Conservation (phyloP, 2,888 invertebrate species). For the Chydorus sphaericus region DNA sequence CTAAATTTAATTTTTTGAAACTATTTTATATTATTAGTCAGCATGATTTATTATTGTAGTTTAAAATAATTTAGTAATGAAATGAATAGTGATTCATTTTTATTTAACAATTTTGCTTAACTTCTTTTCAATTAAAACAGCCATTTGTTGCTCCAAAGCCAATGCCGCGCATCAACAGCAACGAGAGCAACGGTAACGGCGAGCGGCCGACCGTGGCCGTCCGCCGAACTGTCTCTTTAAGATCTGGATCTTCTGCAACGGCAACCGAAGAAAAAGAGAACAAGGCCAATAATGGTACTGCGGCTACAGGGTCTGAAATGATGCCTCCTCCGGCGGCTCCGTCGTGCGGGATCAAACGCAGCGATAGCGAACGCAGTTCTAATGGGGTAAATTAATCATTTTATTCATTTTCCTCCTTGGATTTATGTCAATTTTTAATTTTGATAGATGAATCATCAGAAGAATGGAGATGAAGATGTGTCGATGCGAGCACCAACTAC, state of each 20-base stretch:
- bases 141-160: conserved; percentile 41
- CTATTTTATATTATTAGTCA: no score
- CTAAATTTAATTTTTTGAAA: no score
- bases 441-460: neutral
- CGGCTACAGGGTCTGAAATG: no score
- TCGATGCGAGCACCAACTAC: conserved; percentile 59
- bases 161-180: conserved; percentile 31
- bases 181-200: conserved; percentile 7
- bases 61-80: no score
- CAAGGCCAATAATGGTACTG: conserved; percentile 3
- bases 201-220: conserved; percentile 15
- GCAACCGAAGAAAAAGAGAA: conserved; percentile 3
- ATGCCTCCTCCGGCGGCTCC: neutral
- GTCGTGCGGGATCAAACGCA: neutral
- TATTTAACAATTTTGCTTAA: no score
- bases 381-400: neutral
- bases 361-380: conserved; percentile 3
- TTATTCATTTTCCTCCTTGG: neutral
- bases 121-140: neutral
- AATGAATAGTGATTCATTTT: no score
- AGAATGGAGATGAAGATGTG: conserved; percentile 15
- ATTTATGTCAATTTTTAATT: neutral
- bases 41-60: no score
- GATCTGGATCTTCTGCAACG: neutral
- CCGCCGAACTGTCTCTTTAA: conserved; percentile 8